A percentile compares a stretch with the other conserved stretches of the same genome.
Evolutionary conservation across 2,888 invertebrate genomes (phyloP).

Genomic region (Fissipunctia ypsillon): DNA sequence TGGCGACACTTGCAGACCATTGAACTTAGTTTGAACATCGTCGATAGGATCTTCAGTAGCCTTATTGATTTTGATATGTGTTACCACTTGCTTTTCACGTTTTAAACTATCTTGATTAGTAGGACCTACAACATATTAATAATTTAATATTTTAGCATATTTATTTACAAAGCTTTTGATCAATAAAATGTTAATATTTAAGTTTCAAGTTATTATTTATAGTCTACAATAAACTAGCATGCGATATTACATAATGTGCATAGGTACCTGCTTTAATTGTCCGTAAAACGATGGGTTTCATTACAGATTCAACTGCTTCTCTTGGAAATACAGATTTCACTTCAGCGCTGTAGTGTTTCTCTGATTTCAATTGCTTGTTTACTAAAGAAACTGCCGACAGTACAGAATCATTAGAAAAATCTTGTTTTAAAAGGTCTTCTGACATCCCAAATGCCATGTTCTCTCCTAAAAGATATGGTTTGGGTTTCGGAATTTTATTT

Average conservation of each 20-base stretch:
- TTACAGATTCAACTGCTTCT: constrained; percentile 68
- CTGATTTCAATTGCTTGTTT: constrained; percentile 81
- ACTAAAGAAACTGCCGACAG: constrained; percentile 82
- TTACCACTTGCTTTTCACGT: constrained; percentile 54
- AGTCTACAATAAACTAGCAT: constrained; percentile 6
- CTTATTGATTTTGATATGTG: constrained; percentile 54
- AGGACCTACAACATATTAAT: constrained; percentile 68
- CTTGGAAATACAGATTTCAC: constrained; percentile 68
- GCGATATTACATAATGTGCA: background rate
- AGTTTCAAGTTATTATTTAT: background rate
- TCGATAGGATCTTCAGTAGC: constrained; percentile 50
- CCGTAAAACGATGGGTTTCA: constrained; percentile 73
- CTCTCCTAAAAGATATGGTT: constrained; percentile 93
- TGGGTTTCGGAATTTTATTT: constrained; percentile 93
- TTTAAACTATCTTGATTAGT: constrained; percentile 59
- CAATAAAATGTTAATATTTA: background rate
- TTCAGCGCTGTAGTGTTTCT: constrained; percentile 74
- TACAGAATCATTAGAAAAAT: constrained; percentile 66
- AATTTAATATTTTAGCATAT: constrained; percentile 14
- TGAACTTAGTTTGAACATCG: constrained; percentile 72
- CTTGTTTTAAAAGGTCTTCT: constrained; percentile 68
- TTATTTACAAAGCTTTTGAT: background rate
- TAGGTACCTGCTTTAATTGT: constrained; percentile 79
- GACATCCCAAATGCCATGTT: constrained; percentile 88
- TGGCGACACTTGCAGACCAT: constrained; percentile 75